A percentile compares a stretch with the other conserved stretches of the same genome.
Conservation (phyloP, 2,113 vertebrate genomes). For the Chascanopsetta lugubris region DNA sequence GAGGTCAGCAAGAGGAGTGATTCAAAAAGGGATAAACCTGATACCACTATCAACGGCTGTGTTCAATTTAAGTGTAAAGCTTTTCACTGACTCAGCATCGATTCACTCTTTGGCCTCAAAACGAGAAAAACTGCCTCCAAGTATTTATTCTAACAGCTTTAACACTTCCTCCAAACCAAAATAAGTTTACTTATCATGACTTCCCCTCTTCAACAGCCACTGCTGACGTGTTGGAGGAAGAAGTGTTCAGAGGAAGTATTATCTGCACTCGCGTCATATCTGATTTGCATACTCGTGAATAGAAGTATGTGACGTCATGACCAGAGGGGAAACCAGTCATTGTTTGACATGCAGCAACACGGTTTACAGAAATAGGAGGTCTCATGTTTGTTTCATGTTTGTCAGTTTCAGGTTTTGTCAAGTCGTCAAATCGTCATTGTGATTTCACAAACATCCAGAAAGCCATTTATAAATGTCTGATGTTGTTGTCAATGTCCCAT, state of each 20-base stretch:
- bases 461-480: too few species aligned
- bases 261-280: background rate
- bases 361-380: constrained; percentile 21
- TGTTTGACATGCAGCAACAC: background rate
- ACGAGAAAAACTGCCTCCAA: background rate
- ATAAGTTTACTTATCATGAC: too few species aligned
- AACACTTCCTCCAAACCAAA: too few species aligned
- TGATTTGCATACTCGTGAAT: background rate
- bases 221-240: background rate
- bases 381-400: too few species aligned
- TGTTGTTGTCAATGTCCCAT: too few species aligned
- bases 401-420: too few species aligned
- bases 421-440: too few species aligned
- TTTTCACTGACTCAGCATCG: background rate
- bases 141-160: too few species aligned
- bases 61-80: background rate
- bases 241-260: background rate
- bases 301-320: background rate
- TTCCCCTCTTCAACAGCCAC: background rate
- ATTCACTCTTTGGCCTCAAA: background rate
- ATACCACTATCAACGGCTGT: background rate
- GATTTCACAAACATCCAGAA: too few species aligned
- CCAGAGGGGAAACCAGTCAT: background rate
- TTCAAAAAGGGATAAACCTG: background rate
- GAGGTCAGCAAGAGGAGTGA: background rate